Evolutionary conservation across 2,113 vertebrate species (phyloP).

Genomic region (Gopherus flavomarginatus): DNA sequence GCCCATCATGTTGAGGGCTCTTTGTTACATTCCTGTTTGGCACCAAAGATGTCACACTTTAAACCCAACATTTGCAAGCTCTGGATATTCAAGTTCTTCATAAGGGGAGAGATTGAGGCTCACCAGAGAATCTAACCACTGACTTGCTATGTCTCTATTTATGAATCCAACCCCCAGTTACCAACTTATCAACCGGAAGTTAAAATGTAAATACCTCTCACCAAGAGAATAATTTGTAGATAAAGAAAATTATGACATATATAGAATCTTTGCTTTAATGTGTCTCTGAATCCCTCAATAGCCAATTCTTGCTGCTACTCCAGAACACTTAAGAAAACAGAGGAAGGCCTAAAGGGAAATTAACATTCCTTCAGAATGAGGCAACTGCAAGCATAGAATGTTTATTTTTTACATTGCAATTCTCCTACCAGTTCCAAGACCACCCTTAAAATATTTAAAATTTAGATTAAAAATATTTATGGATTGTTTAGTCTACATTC

Average conservation of each 20-base stretch:
- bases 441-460: not conserved
- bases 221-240: not conserved
- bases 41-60: not conserved
- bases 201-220: not conserved
- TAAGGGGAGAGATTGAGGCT: not conserved
- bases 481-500: not conserved
- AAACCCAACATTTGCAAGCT: not conserved
- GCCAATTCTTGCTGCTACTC: not conserved
- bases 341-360: conserved; percentile 31
- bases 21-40: not conserved
- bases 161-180: not conserved
- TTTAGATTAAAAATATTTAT: not conserved
- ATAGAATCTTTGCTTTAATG: not conserved
- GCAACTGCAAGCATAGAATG: not conserved
- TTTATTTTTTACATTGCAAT: not conserved
- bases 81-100: not conserved
- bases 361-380: conserved; percentile 53
- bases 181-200: not conserved
- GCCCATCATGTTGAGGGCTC: not conserved
- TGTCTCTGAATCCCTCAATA: not conserved
- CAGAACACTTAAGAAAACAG: not conserved
- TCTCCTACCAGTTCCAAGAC: not conserved
- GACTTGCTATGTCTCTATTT: not conserved
- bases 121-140: not conserved
- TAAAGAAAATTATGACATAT: not conserved